phyloP scores from a whole-genome alignment of 2,888 invertebrate species.

The Parascotia fuliginaria region DNA sequence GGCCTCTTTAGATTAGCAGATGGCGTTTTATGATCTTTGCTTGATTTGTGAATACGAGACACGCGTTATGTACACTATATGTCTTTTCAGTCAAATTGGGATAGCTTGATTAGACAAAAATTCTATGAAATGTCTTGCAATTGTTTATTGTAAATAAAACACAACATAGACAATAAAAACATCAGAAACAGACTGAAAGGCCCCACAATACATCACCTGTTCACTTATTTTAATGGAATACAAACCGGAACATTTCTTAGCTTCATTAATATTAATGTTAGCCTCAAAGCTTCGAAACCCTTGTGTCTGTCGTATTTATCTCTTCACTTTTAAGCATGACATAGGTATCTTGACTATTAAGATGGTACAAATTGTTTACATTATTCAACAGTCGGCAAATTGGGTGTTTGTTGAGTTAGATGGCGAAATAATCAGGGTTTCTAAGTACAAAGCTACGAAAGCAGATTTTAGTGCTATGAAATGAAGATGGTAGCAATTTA shows the following conservation, averaged over 20 bases:
- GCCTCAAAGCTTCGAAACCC: slow-evolving; percentile 30
- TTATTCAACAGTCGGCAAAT: slow-evolving; percentile 34
- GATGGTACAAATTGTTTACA: slow-evolving; percentile 38
- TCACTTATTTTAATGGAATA: slow-evolving; percentile 31
- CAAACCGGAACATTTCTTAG: slow-evolving; percentile 24
- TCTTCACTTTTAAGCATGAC: slow-evolving; percentile 39
- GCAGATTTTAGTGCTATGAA: slow-evolving; percentile 9
- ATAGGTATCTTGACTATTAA: slow-evolving; percentile 36
- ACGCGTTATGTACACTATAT: too few relatives aligned
- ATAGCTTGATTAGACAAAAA: too few relatives aligned
- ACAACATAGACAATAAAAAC: not conserved
- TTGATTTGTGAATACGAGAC: too few relatives aligned
- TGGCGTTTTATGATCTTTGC: too few relatives aligned
- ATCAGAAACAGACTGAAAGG: not conserved
- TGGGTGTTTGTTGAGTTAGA: slow-evolving; percentile 14
- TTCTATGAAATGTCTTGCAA: too few relatives aligned
- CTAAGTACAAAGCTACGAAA: not conserved
- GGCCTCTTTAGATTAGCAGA: too few relatives aligned
- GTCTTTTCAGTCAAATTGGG: too few relatives aligned
- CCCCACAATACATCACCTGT: slow-evolving; percentile 8
- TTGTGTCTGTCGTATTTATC: slow-evolving; percentile 34
- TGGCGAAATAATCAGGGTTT: slow-evolving; percentile 1
- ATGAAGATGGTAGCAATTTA: slow-evolving; percentile 11
- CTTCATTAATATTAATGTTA: slow-evolving; percentile 43
- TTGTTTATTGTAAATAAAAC: not conserved